These are phyloP conservation scores for Hippocampus barbouri DNA, from an alignment of 2,113 vertebrate genomes.

Conservation along the genomic window DNA sequence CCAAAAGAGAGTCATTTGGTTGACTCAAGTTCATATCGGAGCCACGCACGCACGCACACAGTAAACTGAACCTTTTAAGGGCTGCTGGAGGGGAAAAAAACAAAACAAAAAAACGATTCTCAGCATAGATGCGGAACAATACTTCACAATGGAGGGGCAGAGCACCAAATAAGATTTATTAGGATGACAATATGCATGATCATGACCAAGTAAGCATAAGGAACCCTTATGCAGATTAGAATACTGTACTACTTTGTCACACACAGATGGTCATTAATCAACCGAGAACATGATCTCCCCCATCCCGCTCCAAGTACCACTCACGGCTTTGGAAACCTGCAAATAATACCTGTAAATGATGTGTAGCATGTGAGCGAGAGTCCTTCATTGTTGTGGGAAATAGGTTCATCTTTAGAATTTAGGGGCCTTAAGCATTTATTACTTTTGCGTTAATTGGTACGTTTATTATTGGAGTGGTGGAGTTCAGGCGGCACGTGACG, in stretches of 20 bases:
- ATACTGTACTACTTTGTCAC: neutral
- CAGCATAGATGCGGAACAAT: neutral
- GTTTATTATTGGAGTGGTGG: too few species aligned
- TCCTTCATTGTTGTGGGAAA: neutral
- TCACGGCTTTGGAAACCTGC: neutral
- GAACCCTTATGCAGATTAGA: neutral
- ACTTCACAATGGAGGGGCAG: neutral
- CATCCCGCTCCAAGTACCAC: neutral
- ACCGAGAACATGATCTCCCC: neutral
- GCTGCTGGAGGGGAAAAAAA: neutral
- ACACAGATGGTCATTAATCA: neutral
- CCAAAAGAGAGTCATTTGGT: neutral
- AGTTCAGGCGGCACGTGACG: too few species aligned
- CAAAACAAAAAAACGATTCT: constrained; percentile 1
- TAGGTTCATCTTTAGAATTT: too few species aligned
- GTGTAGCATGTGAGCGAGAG: neutral
- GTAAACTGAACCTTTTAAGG: neutral
- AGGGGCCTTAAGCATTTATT: too few species aligned
- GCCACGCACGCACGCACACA: neutral
- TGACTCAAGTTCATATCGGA: neutral
- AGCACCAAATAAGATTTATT: neutral
- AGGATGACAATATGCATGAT: neutral
- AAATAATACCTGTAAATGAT: neutral
- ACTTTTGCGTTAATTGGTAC: too few species aligned
- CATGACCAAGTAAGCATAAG: neutral